Base-by-base conservation (phyloP, 2,113 vertebrate genomes). In the Merops nubicus region DNA sequence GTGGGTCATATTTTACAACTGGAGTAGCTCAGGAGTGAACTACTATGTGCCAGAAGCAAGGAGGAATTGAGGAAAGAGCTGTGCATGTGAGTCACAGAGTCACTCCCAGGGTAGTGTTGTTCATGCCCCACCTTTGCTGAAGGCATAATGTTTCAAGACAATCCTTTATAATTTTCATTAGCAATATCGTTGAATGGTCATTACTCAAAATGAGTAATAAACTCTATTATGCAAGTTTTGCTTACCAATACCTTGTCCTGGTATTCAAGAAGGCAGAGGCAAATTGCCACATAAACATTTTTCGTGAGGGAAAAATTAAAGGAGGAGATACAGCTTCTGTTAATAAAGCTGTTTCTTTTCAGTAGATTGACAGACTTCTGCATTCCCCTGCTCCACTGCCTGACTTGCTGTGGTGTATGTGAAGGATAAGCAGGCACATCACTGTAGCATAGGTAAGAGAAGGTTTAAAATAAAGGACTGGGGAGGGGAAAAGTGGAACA, bases 61-160 rank as follows among this genome's bases (percentile, higher is more conserved):
- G 43, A 92, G 50, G 83, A 95, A 91, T 56, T 75, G 73, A 84
- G 60, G 79, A 85, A 88, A 93, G 65, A 92, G 89, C 48, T 57
- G 67, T 74, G 80, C 77, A 59, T 94, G 72, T 95, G 95, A 96
- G 91, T 96, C 93, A 95, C 34, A 43, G 59, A 62, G 64, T 94
- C 73, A 72, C 73, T 93, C 88, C 72, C 88, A 84, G 51, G 14
- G 4, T 12, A 70, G 42, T 34, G 67, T 51, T 40, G 40, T 70
- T 95, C 40, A 43, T 59, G 78, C 79, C 75, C 81, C 88, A 92
- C 88, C 90, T 91, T 94, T 91, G 82, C 93, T 95, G 63, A 17
- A 70, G 67, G 88, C 79, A 47, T 43, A 8, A 86, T 70, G 22
- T 88, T 94, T 95, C 79, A 80, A 65, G 9, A 33, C 56, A 64